Evolutionary conservation across 2,888 invertebrate species (phyloP).

Genomic region (Zeuzera pyrina): DNA sequence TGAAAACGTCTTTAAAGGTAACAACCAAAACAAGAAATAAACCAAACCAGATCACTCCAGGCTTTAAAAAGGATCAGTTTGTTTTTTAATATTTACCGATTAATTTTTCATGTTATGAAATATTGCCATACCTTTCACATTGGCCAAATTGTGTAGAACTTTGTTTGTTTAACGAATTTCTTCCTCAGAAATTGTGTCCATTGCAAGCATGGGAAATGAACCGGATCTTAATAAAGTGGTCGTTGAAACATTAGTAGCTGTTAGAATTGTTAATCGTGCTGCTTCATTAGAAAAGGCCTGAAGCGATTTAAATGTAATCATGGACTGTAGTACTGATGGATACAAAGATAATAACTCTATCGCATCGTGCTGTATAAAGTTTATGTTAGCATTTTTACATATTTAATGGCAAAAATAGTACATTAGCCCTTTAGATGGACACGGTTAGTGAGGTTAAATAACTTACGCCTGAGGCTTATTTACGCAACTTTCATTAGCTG

Average conservation of each 20-base stretch:
- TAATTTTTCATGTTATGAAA: constrained; percentile 39
- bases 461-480: too few relatives aligned
- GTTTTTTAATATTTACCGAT: constrained; percentile 45
- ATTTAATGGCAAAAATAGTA: too few relatives aligned
- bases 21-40: too few relatives aligned
- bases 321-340: constrained; percentile 7
- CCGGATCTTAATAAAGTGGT: constrained; percentile 20
- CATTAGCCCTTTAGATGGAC: too few relatives aligned
- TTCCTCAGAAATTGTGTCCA: too few relatives aligned
- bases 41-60: constrained; percentile 35
- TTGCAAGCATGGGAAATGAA: too few relatives aligned
- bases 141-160: constrained; percentile 22
- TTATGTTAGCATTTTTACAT: too few relatives aligned
- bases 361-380: too few relatives aligned
- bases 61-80: constrained; percentile 32
- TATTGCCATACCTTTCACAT: constrained; percentile 26
- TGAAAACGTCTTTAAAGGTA: too few relatives aligned
- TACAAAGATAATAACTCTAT: too few relatives aligned
- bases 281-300: constrained; percentile 38
- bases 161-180: constrained; percentile 6
- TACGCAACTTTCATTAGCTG: too few relatives aligned
- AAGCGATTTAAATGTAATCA: constrained; percentile 36
- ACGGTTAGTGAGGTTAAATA: too few relatives aligned
- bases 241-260: constrained; percentile 30
- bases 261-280: constrained; percentile 34